These are phyloP conservation scores for Enoplosus armatus DNA, from an alignment of 2,797 vertebrate species.

Conservation along the genomic window DNA sequence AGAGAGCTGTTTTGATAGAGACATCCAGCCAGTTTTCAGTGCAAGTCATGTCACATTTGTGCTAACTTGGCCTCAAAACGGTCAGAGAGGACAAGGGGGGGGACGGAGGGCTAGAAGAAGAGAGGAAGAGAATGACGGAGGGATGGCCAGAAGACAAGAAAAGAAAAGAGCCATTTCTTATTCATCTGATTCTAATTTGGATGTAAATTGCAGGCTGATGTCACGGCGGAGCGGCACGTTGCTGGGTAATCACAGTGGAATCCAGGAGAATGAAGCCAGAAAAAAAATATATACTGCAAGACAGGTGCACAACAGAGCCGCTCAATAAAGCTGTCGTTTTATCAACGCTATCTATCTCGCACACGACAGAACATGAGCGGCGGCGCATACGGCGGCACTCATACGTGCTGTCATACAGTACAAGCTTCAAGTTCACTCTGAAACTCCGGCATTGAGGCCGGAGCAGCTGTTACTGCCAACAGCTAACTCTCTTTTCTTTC, in stretches of 20 bases:
- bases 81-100: constrained; percentile 21
- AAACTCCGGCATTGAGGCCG: constrained; percentile 10
- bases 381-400: constrained; percentile 8
- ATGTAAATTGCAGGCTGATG: constrained; percentile 67
- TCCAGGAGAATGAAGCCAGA: constrained; percentile 56
- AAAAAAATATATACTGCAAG: constrained; percentile 38
- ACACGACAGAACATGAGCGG: constrained; percentile 39
- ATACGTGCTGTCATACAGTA: constrained; percentile 30
- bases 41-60: constrained; percentile 61
- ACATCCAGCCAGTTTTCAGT: constrained; percentile 62
- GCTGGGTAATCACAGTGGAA: constrained; percentile 74
- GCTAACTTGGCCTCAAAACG: constrained; percentile 48
- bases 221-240: constrained; percentile 74
- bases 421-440: constrained; percentile 42
- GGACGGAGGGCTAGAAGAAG: not conserved
- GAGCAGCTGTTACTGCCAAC: constrained; percentile 64
- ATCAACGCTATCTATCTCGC: constrained; percentile 56
- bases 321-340: constrained; percentile 59
- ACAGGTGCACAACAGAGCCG: constrained; percentile 81
- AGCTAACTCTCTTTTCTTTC: constrained; percentile 37
- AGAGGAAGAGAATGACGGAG: constrained; percentile 19
- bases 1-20: constrained; percentile 62
- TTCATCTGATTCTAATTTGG: constrained; percentile 82
- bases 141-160: constrained; percentile 54
- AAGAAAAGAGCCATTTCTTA: constrained; percentile 53